These are phyloP conservation scores for Ligdia adustata DNA, from an alignment of 2,888 invertebrate species.

Conservation along the genomic window DNA sequence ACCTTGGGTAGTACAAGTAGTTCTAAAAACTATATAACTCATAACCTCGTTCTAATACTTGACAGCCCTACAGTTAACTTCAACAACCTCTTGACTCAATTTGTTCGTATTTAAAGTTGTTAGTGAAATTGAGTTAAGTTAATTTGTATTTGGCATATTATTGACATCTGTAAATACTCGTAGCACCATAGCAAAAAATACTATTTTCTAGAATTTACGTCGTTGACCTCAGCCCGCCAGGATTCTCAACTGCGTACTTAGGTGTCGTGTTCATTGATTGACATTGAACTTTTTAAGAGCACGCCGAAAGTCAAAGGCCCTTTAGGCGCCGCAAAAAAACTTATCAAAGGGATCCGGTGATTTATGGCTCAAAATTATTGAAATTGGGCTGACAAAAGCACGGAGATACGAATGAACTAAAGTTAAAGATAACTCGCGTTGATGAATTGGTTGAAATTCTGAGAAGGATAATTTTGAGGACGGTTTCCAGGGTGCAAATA, in stretches of 20 bases:
- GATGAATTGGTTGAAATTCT: conserved; percentile 17
- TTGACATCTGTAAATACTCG: too few relatives aligned
- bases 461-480: conserved; percentile 16
- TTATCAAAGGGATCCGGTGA: conserved; percentile 21
- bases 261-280: conserved; percentile 20
- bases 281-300: conserved; percentile 29
- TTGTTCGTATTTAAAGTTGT: too few relatives aligned
- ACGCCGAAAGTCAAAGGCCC: conserved; percentile 20
- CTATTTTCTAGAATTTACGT: neutral
- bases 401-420: conserved; percentile 17
- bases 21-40: too few relatives aligned
- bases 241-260: conserved; percentile 9
- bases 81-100: too few relatives aligned
- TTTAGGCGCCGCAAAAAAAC: conserved; percentile 15
- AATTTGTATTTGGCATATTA: too few relatives aligned
- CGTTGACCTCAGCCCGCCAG: conserved; percentile 4
- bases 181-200: too few relatives aligned
- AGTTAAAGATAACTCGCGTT: conserved; percentile 11
- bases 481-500: conserved; percentile 6
- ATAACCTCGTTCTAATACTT: too few relatives aligned
- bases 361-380: conserved; percentile 22
- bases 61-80: too few relatives aligned
- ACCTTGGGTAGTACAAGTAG: too few relatives aligned
- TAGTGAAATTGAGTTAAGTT: too few relatives aligned
- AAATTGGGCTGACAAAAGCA: conserved; percentile 20